phyloP scores from a whole-genome alignment of 35 echinoderm and acorn worm genomes.

The Ptychodera flava region DNA sequence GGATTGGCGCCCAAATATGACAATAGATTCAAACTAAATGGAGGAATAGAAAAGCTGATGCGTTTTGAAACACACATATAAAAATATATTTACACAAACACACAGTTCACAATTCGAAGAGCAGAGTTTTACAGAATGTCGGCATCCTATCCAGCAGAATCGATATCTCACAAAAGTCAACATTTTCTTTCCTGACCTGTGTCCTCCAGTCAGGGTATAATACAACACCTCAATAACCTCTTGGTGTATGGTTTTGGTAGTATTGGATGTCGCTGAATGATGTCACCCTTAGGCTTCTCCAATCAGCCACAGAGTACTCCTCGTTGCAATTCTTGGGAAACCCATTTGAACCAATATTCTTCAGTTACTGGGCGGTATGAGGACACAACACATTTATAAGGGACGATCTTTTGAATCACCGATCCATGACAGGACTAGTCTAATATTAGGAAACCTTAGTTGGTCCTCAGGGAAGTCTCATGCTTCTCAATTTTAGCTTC shows the following conservation, averaged over 20 bases:
- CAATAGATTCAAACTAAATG: too few relatives aligned
- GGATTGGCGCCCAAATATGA: too few relatives aligned
- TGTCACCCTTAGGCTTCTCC: not conserved
- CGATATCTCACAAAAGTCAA: not conserved
- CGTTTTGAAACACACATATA: too few relatives aligned
- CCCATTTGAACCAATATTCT: not conserved
- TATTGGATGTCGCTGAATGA: not conserved
- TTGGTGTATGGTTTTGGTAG: not conserved
- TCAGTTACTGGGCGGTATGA: not conserved
- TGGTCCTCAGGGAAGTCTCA: not conserved
- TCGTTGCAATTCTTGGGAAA: not conserved
- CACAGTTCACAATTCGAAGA: slow-evolving; percentile 13
- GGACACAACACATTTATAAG: not conserved
- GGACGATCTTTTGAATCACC: not conserved
- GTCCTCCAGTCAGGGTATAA: not conserved
- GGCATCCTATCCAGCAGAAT: slow-evolving; percentile 21
- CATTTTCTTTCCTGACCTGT: not conserved
- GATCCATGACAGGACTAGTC: not conserved
- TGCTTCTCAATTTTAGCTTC: not conserved
- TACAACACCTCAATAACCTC: not conserved
- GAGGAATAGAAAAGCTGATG: too few relatives aligned
- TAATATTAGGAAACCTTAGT: slow-evolving; percentile 2
- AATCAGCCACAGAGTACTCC: not conserved
- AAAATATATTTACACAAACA: too few relatives aligned
- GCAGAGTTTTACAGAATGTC: not conserved